phyloP scores from a whole-genome alignment of 2,888 invertebrate species.

The Caenorhabditis sulstoni region DNA sequence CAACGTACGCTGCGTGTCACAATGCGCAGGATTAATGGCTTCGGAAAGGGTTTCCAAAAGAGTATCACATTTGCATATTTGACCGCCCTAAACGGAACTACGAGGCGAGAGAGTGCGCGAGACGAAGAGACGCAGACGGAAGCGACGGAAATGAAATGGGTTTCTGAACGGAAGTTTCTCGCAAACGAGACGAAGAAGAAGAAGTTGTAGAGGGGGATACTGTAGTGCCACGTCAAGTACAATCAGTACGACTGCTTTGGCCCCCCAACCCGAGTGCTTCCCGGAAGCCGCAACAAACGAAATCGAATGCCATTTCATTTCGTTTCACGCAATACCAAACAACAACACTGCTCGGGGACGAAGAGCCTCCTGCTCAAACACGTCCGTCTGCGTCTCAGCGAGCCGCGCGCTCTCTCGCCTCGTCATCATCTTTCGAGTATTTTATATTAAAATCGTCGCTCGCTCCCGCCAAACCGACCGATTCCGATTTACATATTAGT shows the following conservation, averaged over 20 bases:
- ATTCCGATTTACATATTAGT: slow-evolving; percentile 52
- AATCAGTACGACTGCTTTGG: too few species aligned
- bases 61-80: slow-evolving; percentile 58
- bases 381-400: slow-evolving; percentile 37
- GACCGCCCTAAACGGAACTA: slow-evolving; percentile 36
- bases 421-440: slow-evolving; percentile 55
- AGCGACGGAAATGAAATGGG: slow-evolving; percentile 53
- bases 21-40: slow-evolving; percentile 58
- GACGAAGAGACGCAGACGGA: slow-evolving; percentile 25
- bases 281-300: slow-evolving; percentile 21
- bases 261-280: too few species aligned
- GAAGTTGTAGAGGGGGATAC: slow-evolving; percentile 9
- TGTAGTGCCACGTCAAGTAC: not conserved
- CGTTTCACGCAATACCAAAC: slow-evolving; percentile 42
- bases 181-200: slow-evolving; percentile 11
- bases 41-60: slow-evolving; percentile 53
- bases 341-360: slow-evolving; percentile 28
- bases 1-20: slow-evolving; percentile 46
- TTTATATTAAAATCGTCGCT: slow-evolving; percentile 47
- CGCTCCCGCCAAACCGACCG: too few species aligned
- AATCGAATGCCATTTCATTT: slow-evolving; percentile 58
- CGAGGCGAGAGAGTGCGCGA: slow-evolving; percentile 16
- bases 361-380: slow-evolving; percentile 54
- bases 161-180: slow-evolving; percentile 53
- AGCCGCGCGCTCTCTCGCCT: slow-evolving; percentile 10